Percentiles rank a stretch among this genome's conserved stretches.
Conservation (phyloP, 2,888 invertebrate species). For the Buathra laborator region DNA sequence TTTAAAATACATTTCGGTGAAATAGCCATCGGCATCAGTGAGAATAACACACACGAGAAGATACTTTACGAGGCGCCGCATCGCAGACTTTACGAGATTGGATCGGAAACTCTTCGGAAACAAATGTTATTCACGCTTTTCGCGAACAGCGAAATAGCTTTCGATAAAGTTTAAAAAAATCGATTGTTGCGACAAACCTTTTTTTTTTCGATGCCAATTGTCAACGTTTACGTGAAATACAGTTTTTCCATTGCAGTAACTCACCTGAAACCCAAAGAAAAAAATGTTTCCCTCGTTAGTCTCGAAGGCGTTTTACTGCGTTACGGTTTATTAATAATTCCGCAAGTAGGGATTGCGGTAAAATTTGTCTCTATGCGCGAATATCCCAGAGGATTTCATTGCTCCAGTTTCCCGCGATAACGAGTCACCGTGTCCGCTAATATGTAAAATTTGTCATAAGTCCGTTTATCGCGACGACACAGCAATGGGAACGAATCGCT, state of each 20-base stretch:
- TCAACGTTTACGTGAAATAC: background rate
- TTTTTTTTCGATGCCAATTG: background rate
- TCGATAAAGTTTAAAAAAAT: background rate
- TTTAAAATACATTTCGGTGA: constrained; percentile 73
- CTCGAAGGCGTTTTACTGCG: background rate
- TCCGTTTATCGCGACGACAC: constrained; percentile 54
- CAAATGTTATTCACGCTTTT: constrained; percentile 52
- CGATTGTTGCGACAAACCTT: constrained; percentile 17
- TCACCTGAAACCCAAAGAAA: background rate
- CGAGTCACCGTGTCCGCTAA: constrained; percentile 72
- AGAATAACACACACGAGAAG: constrained; percentile 19
- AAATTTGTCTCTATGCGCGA: constrained; percentile 67
- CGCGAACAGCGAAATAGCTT: constrained; percentile 50
- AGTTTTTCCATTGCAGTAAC: background rate
- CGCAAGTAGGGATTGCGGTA: constrained; percentile 7
- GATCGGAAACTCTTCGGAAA: constrained; percentile 44
- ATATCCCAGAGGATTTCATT: constrained; percentile 51
- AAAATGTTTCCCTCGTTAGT: background rate
- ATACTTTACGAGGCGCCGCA: constrained; percentile 56
- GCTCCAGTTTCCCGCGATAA: constrained; percentile 27
- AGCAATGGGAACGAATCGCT: constrained; percentile 34
- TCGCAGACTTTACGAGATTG: constrained; percentile 71
- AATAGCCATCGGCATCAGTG: background rate
- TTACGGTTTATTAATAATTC: constrained; percentile 41
- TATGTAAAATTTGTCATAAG: constrained; percentile 77